phyloP scores from a whole-genome alignment of 2,113 vertebrate species.

The Paraplagusia blochii region DNA sequence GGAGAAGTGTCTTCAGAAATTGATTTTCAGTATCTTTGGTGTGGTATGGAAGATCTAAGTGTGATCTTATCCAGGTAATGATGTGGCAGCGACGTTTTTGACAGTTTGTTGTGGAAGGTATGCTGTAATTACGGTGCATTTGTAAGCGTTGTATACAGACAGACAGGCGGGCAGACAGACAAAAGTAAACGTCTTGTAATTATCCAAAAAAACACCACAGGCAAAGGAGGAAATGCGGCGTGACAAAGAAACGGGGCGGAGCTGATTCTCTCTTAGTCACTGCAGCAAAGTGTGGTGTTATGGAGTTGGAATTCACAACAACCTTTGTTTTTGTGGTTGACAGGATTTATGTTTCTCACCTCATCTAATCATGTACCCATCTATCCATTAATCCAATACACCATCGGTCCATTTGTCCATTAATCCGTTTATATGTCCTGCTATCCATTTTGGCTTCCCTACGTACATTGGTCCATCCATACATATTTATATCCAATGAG shows the following conservation, averaged over 20 bases:
- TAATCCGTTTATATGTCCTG: no score
- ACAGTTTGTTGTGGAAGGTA: slow-evolving; percentile 6
- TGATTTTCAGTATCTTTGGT: no score
- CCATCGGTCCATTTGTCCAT: no score
- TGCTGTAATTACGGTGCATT: slow-evolving; percentile 23
- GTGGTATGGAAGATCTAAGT: background rate
- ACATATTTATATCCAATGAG: no score
- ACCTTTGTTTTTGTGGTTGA: background rate
- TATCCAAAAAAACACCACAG: slow-evolving; percentile 20
- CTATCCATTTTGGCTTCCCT: no score
- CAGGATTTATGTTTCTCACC: no score
- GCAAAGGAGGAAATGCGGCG: slow-evolving; percentile 29
- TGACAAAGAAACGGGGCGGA: slow-evolving; percentile 27
- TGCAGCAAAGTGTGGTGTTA: slow-evolving; percentile 2
- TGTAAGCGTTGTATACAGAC: slow-evolving; percentile 7
- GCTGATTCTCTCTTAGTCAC: slow-evolving; percentile 12
- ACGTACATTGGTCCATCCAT: no score
- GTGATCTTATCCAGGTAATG: background rate
- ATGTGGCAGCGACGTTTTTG: background rate
- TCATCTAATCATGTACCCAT: no score
- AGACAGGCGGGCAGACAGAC: slow-evolving; percentile 2
- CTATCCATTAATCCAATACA: no score
- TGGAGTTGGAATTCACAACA: slow-evolving; percentile 16
- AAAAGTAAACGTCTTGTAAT: slow-evolving; percentile 23
- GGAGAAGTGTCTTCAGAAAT: no score